Evolutionary conservation across 2,113 vertebrate genomes (phyloP), one percentile per base, ranked within the genome.

Genomic region (Pangasianodon hypophthalmus): DNA sequence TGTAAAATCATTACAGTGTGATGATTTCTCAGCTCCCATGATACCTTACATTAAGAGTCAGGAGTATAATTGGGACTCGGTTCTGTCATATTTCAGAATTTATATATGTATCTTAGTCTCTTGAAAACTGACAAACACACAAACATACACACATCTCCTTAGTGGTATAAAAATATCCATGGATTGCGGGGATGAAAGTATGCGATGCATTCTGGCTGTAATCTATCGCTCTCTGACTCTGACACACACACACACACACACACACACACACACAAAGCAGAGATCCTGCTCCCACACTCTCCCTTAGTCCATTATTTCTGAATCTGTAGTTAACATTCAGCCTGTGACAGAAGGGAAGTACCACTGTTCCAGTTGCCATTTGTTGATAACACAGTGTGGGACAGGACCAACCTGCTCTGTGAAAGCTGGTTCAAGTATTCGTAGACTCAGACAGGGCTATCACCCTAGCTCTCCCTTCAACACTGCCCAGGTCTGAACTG

Each of bases 51-150:
- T 95, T 95, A 95, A 96, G 93, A 94, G 97, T 95, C 93, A 95
- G 95, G 96, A 94, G 93, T 95, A 94, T 96, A 95, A 91, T 94
- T 94, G 96, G 95, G 95, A 94, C 96, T 97, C 96, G 98, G 96
- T 97, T 98, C 96, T 97, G 98, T 97, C 97, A 98, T 96, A 97
- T 97, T 97, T 95, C 94, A 97, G 96, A 92, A 93, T 93, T 94
- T 94, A 79, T 96, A 52, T 95, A 96, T 95, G 60, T 69, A 41
- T 52, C 96, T 97, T 95, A 95, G 96, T 96, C 95, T 95, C 96
- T 94, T 95, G 97, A 96, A 96, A 95, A 94, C 95, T 97, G 96
- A 97, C 97, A 97, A 96, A 41, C 52, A n/a, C 81, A 41, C 26
- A 44, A 41, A 58, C 54, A 60, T 21, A 54, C 50, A 60, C 48